Base-by-base conservation (phyloP, 1,140 invertebrate genomes). In the Colletes gigas region DNA sequence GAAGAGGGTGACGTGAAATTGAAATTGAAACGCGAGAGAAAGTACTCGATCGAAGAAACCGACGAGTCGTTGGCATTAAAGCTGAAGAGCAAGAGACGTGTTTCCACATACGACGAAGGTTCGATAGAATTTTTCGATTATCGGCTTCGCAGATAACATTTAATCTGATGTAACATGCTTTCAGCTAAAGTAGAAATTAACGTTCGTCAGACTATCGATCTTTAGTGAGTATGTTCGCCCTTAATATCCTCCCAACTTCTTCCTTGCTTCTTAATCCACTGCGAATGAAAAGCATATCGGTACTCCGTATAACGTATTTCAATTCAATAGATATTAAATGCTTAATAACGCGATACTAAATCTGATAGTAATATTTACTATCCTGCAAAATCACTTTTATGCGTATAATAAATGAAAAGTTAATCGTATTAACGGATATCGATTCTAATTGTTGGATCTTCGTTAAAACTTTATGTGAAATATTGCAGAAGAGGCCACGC, bases 41-140 rank as follows among this genome's bases (percentile, higher is more conserved):
- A 93, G 85, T 93, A 93, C 79, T 89, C 88, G 0, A 88, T 91
- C 52, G 93, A 92, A 76, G 91, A 93, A 84, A 90, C 92, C 8
- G 95, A 95, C 92, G 95, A 96, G 89, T 93, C 94, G 68, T 87
- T 96, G 60, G 95, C 94, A 15, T 92, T 97, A 83, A 94, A 91
- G 83, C 71, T 93, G 17, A 93, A 92, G 70, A 84, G 85, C 19
- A 93, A 90, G 65, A 89, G 90, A 82, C 92, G 92, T 21, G 62
- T 87, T 19, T 93, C 94, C 54, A 94, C 94, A 15, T 95, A 94
- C 91, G 93, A 96, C 73, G 94, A 96, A 96, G 96, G 96, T 97
- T 92, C 74, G 91, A 70, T 62, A 67, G 68, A 65, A 73, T 77
- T 72, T 86, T 41, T 79, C 21, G 21, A 70, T 82, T 73, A 6